These are phyloP conservation scores for Scomber japonicus DNA, from an alignment of 2,113 vertebrate species.

Conservation along the genomic window DNA sequence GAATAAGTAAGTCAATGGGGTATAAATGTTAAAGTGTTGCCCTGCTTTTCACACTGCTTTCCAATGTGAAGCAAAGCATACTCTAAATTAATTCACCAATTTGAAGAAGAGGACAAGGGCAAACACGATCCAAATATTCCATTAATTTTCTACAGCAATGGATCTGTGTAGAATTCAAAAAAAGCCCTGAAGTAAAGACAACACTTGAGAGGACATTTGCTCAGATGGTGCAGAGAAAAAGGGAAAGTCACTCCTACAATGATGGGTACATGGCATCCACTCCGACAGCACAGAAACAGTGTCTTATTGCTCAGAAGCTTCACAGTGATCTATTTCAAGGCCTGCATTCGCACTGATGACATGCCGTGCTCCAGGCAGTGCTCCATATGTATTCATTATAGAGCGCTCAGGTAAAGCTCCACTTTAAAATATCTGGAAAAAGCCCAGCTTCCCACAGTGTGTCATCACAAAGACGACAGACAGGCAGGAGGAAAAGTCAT, in stretches of 20 bases:
- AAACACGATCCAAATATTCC: slow-evolving; percentile 12
- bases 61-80: slow-evolving; percentile 21
- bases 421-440: not conserved
- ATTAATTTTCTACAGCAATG: slow-evolving; percentile 25
- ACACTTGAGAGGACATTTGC: slow-evolving; percentile 27
- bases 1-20: not conserved
- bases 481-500: not conserved
- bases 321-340: not conserved
- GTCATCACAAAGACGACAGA: not conserved
- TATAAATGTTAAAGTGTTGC: slow-evolving; percentile 13
- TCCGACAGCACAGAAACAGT: not conserved
- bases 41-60: slow-evolving; percentile 17
- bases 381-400: too few species aligned
- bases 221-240: not conserved
- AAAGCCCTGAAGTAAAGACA: slow-evolving; percentile 17
- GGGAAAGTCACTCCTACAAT: not conserved
- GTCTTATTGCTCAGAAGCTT: not conserved
- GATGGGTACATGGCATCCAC: not conserved
- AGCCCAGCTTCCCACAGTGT: not conserved
- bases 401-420: not conserved
- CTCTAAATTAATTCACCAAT: slow-evolving; percentile 29
- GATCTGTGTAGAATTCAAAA: slow-evolving; percentile 28
- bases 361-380: not conserved
- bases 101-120: slow-evolving; percentile 20
- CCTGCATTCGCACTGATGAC: not conserved